Conservation (phyloP, 2,888 invertebrate genomes). For the Cheilosia grossa region DNA sequence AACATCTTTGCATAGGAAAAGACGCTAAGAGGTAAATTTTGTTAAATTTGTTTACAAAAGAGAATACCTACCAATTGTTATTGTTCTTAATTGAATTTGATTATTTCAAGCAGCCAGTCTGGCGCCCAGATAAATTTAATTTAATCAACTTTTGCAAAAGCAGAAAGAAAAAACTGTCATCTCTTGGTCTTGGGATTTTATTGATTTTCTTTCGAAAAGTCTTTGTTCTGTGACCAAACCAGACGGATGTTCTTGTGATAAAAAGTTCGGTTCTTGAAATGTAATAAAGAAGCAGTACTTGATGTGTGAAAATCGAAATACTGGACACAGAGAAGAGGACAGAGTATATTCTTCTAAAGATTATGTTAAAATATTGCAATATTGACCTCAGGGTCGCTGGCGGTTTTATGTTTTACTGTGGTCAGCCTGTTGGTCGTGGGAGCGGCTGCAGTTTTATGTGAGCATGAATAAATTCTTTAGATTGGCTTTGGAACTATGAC, state of each 20-base stretch:
- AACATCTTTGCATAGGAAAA: not conserved
- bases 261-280: not conserved
- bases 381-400: slow-evolving; percentile 45
- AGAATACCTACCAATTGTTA: slow-evolving; percentile 18
- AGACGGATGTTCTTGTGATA: slow-evolving; percentile 1
- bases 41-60: slow-evolving; percentile 62
- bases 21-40: slow-evolving; percentile 30
- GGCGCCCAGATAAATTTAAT: not conserved
- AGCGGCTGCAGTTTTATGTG: slow-evolving; percentile 6
- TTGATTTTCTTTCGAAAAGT: slow-evolving; percentile 60
- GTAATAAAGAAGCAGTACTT: not conserved
- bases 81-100: slow-evolving; percentile 27
- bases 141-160: not conserved
- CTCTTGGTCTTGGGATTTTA: slow-evolving; percentile 50
- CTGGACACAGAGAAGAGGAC: not conserved
- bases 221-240: slow-evolving; percentile 47
- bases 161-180: slow-evolving; percentile 1
- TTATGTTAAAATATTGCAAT: slow-evolving; percentile 32
- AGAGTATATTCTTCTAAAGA: slow-evolving; percentile 47
- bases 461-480: slow-evolving; percentile 18
- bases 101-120: not conserved
- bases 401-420: slow-evolving; percentile 1
- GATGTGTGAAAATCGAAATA: not conserved
- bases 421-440: slow-evolving; percentile 21
- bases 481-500: not conserved